Conservation (phyloP, 2,888 invertebrate species). For the Tetranychus piercei region DNA sequence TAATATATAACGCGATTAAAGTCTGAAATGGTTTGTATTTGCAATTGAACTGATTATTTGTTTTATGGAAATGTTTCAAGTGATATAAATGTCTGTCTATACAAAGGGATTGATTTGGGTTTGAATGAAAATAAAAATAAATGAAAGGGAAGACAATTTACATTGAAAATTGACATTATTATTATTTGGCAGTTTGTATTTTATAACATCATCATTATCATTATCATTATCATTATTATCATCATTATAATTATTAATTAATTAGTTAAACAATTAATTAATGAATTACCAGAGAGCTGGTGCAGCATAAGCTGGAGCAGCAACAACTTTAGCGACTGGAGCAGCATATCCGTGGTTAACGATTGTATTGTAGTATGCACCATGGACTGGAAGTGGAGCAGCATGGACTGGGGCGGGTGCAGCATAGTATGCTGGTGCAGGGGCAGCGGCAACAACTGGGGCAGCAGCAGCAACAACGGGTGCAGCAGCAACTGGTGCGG, state of each 20-base stretch:
- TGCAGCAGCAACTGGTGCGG: background rate
- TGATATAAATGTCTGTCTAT: too few relatives aligned
- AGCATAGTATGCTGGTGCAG: conserved; percentile 6
- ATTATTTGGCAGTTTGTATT: background rate
- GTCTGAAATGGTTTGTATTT: too few relatives aligned
- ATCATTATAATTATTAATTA: too few relatives aligned
- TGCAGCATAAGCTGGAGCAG: background rate
- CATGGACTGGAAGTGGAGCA: background rate
- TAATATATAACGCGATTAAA: too few relatives aligned
- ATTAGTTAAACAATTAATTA: too few relatives aligned
- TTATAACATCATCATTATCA: background rate
- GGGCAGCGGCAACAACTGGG: background rate
- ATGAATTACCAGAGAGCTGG: background rate
- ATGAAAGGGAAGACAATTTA: background rate
- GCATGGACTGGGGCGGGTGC: background rate
- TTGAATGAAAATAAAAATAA: background rate
- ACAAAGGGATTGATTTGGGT: too few relatives aligned
- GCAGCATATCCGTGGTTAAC: background rate
- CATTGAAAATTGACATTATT: background rate
- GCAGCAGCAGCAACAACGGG: background rate
- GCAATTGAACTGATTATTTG: too few relatives aligned
- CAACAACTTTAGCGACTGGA: background rate
- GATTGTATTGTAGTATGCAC: background rate
- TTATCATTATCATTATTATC: too few relatives aligned
- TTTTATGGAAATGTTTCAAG: too few relatives aligned